A percentile compares a stretch with the other conserved stretches of the same genome.
Evolutionary conservation across 2,797 vertebrate species (phyloP).

Genomic region (Chromis chromis): DNA sequence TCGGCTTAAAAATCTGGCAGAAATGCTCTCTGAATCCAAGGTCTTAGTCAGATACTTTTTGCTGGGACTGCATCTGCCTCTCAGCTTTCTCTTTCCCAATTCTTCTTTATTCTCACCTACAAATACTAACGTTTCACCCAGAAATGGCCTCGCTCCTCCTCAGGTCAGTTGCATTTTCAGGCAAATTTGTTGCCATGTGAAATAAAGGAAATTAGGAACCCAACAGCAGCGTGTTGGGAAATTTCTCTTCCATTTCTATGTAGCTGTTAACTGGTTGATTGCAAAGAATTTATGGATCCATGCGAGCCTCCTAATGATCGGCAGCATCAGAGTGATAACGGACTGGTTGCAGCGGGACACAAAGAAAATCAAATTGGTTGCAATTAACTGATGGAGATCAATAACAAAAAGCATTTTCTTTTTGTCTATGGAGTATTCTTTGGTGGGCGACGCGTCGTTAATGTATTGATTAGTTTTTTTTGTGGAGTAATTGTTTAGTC

Average conservation of each 20-base stretch:
- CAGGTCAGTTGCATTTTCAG: too few species aligned
- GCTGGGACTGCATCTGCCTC: not conserved
- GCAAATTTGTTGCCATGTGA: too few species aligned
- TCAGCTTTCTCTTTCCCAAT: too few species aligned
- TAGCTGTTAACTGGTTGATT: not conserved
- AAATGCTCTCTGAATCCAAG: not conserved
- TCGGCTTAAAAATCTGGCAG: not conserved
- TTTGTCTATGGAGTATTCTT: not conserved
- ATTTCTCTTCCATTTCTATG: not conserved
- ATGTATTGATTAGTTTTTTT: constrained; percentile 2
- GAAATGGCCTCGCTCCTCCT: too few species aligned
- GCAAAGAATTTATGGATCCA: not conserved
- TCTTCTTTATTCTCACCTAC: too few species aligned
- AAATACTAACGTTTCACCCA: too few species aligned
- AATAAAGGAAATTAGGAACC: too few species aligned
- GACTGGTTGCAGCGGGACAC: not conserved
- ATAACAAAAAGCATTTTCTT: not conserved
- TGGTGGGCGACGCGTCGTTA: not conserved
- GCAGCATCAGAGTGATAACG: too few species aligned
- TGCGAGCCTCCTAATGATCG: not conserved
- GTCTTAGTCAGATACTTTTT: not conserved
- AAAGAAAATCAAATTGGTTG: not conserved
- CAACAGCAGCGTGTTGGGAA: too few species aligned
- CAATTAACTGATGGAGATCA: constrained; percentile 10
- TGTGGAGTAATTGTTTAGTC: not conserved